A percentile compares a stretch with the other conserved stretches of the same genome.
Evolutionary conservation across 2,113 vertebrate species (phyloP).

Genomic region (Poeciliopsis turrubarensis): DNA sequence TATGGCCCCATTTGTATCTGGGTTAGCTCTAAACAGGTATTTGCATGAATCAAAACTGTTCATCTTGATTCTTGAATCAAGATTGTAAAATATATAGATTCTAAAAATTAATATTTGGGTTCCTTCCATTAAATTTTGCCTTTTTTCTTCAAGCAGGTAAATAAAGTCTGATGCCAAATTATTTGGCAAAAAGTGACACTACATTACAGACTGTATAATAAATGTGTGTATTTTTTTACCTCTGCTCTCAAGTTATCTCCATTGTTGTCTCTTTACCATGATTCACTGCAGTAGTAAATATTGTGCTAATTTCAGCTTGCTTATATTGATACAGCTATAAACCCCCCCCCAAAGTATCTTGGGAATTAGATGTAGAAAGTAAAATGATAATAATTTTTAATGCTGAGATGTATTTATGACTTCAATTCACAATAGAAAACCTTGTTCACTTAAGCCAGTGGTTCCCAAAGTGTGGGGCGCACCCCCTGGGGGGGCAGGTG

Average conservation of each 20-base stretch:
- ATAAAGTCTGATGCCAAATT: conserved; percentile 34
- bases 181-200: neutral
- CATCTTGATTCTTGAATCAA: neutral
- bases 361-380: neutral
- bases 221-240: neutral
- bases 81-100: neutral
- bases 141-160: conserved; percentile 59
- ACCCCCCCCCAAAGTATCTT: neutral
- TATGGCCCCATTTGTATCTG: neutral
- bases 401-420: neutral
- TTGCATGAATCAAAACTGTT: neutral
- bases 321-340: neutral
- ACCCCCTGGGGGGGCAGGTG: too few relatives aligned
- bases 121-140: neutral
- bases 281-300: neutral
- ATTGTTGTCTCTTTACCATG: too few relatives aligned
- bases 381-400: neutral
- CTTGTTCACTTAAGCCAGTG: too few relatives aligned
- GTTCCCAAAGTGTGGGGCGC: too few relatives aligned
- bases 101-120: neutral
- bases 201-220: neutral
- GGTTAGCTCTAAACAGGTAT: neutral
- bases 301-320: neutral
- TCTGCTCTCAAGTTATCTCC: neutral
- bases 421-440: too few relatives aligned